These are phyloP conservation scores for Phallusia fumigata DNA, from an alignment of 23 tunicate species.

Conservation along the genomic window DNA sequence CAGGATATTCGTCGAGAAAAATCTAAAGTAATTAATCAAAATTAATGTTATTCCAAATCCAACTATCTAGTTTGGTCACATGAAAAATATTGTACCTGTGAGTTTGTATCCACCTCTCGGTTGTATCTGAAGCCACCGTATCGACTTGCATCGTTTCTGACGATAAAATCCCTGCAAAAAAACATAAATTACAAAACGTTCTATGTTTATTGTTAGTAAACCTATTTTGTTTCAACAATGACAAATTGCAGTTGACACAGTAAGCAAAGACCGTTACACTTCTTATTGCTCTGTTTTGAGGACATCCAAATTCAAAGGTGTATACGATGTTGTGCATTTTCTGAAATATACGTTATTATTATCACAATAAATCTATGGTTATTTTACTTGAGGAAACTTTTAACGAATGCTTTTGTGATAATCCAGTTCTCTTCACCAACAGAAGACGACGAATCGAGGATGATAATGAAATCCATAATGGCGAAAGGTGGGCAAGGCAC, in stretches of 20 bases:
- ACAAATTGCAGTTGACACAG: too few species aligned
- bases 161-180: constrained; percentile 59
- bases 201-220: too few species aligned
- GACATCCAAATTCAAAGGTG: too few species aligned
- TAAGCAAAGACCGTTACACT: too few species aligned
- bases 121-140: constrained; percentile 67
- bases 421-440: constrained; percentile 62
- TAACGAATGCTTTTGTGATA: constrained; percentile 45
- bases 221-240: too few species aligned
- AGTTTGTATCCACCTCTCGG: constrained; percentile 36
- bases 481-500: constrained; percentile 76
- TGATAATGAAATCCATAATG: constrained; percentile 71
- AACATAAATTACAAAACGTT: background rate
- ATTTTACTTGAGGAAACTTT: constrained; percentile 48
- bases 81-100: constrained; percentile 29
- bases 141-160: constrained; percentile 40
- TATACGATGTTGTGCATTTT: too few species aligned
- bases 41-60: background rate
- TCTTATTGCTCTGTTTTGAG: too few species aligned
- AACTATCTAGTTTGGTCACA: background rate
- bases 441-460: constrained; percentile 77
- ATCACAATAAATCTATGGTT: background rate
- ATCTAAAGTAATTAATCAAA: constrained; percentile 32
- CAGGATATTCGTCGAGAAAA: constrained; percentile 49
- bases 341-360: too few species aligned